Percentiles rank a stretch among this genome's conserved stretches.
These are phyloP conservation scores for Ivindomyrus marchei DNA, from an alignment of 2,113 vertebrate genomes.

Conservation along the genomic window DNA sequence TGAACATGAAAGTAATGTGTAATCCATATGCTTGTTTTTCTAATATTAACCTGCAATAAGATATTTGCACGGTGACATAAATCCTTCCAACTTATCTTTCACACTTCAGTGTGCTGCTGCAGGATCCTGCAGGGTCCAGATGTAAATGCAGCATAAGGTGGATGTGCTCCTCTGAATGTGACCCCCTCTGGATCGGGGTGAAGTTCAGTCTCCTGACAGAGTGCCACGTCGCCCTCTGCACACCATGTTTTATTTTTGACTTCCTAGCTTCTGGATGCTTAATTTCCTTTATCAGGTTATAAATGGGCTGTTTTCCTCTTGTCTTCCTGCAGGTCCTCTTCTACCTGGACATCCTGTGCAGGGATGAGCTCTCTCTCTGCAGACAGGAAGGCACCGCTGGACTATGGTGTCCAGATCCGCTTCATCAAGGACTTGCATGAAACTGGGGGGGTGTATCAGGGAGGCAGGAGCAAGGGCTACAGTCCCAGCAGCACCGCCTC, in stretches of 20 bases:
- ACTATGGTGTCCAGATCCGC: slow-evolving; percentile 90
- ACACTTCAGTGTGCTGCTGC: background rate
- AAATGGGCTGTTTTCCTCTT: background rate
- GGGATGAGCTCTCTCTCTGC: slow-evolving; percentile 58
- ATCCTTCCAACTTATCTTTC: background rate
- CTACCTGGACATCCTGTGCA: slow-evolving; percentile 27
- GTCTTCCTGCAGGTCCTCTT: background rate
- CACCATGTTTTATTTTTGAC: background rate
- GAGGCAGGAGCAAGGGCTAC: slow-evolving; percentile 39
- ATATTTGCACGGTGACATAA: background rate
- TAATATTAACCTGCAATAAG: background rate
- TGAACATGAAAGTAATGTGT: background rate
- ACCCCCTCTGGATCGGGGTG: background rate
- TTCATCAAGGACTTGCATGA: slow-evolving; percentile 85
- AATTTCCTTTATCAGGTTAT: background rate
- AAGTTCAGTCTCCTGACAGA: background rate
- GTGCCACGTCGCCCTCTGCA: background rate
- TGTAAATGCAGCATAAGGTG: background rate
- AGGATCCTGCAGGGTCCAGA: background rate
- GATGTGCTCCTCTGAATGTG: background rate
- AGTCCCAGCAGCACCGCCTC: slow-evolving; percentile 45
- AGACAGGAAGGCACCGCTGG: slow-evolving; percentile 69
- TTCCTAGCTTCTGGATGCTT: background rate
- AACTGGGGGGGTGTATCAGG: slow-evolving; percentile 45
- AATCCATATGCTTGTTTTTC: background rate